These are phyloP conservation scores for Epirrhoe alternata DNA, from an alignment of 2,888 invertebrate genomes.

Conservation along the genomic window DNA sequence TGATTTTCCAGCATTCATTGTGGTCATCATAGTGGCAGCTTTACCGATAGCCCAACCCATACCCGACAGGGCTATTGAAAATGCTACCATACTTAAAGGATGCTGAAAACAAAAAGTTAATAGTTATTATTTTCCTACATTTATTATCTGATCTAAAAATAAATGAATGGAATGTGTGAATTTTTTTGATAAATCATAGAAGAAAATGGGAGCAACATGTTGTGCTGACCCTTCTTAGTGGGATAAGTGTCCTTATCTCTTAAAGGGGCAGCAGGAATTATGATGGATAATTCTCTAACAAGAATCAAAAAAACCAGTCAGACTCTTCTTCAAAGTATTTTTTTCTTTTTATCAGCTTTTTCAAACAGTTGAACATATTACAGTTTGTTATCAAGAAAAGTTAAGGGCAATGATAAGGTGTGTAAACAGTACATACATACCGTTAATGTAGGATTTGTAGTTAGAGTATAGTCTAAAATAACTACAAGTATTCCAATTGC, in stretches of 20 bases:
- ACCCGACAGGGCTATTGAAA: slow-evolving; percentile 88
- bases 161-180: too few species aligned
- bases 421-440: slow-evolving; percentile 73
- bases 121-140: neutral
- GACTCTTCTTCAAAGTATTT: too few species aligned
- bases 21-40: slow-evolving; percentile 69
- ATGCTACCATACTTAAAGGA: slow-evolving; percentile 89
- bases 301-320: too few species aligned
- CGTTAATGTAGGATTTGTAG: slow-evolving; percentile 86
- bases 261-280: too few species aligned
- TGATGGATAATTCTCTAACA: too few species aligned
- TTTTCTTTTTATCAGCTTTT: too few species aligned
- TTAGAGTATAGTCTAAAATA: slow-evolving; percentile 88
- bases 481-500: slow-evolving; percentile 89
- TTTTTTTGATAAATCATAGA: too few species aligned
- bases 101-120: slow-evolving; percentile 79
- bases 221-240: too few species aligned
- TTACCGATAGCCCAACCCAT: slow-evolving; percentile 88
- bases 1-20: slow-evolving; percentile 74
- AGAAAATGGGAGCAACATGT: too few species aligned
- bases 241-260: too few species aligned
- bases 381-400: too few species aligned
- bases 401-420: neutral
- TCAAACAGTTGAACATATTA: too few species aligned
- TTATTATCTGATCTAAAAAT: slow-evolving; percentile 1